Evolutionary conservation across 2,888 invertebrate species (phyloP).

Genomic region (Pandemis heparana): DNA sequence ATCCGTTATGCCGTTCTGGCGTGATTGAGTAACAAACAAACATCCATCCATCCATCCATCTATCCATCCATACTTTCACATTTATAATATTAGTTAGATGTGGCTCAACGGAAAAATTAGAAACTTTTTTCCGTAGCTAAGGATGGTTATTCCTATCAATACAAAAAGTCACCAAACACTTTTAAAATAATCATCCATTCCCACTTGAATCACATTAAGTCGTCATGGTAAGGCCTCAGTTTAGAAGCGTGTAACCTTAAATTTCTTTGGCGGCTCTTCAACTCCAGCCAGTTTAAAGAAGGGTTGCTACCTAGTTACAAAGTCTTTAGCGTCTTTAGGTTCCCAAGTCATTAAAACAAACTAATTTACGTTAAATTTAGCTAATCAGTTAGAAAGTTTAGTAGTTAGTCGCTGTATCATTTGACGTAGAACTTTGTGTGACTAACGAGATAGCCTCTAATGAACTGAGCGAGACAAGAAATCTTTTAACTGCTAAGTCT

Average conservation of each 20-base stretch:
- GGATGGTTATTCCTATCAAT: too few species aligned
- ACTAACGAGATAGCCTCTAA: slow-evolving; percentile 11
- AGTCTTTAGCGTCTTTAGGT: slow-evolving; percentile 7
- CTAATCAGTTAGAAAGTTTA: slow-evolving; percentile 8
- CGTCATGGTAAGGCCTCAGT: too few species aligned
- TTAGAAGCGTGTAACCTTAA: not conserved
- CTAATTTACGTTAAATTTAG: slow-evolving; percentile 13
- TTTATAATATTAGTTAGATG: too few species aligned
- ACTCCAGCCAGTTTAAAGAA: not conserved
- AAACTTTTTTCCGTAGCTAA: too few species aligned
- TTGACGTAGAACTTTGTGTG: slow-evolving; percentile 5
- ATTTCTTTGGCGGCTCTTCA: not conserved
- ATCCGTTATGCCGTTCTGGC: too few species aligned
- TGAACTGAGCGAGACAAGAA: slow-evolving; percentile 10
- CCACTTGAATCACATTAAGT: too few species aligned
- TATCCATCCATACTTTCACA: too few species aligned
- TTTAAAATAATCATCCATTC: too few species aligned
- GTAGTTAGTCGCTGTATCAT: slow-evolving; percentile 16
- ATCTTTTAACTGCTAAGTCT: not conserved
- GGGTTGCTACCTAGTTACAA: not conserved
- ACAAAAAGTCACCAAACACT: too few species aligned
- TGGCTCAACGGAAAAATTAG: too few species aligned
- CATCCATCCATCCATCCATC: too few species aligned
- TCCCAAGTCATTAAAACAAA: slow-evolving; percentile 10
- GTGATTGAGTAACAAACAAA: too few species aligned